Conservation (phyloP, 2,888 invertebrate species). For the Candidula unifasciata region DNA sequence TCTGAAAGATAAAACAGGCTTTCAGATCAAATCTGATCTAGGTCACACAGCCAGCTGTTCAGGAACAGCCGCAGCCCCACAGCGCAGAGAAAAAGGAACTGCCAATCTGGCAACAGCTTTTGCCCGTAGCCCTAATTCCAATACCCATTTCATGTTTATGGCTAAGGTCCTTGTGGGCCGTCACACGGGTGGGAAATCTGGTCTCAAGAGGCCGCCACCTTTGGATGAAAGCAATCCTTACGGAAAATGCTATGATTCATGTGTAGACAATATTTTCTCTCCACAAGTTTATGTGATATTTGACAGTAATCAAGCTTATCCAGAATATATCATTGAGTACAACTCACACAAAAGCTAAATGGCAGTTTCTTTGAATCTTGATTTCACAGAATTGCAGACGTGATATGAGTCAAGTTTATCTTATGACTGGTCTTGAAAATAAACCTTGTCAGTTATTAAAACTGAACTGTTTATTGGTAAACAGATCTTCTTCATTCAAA, state of each 20-base stretch:
- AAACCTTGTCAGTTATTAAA: no score
- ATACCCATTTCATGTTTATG: conserved; percentile 65
- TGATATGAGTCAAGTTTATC: no score
- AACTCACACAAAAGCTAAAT: conserved; percentile 27
- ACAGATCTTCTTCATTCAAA: no score
- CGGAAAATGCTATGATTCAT: conserved; percentile 73
- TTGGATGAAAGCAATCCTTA: conserved; percentile 65
- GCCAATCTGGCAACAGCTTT: conserved; percentile 10
- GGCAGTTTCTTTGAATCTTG: neutral
- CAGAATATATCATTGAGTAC: conserved; percentile 75
- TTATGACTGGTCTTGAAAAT: no score
- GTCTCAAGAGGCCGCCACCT: conserved; percentile 70
- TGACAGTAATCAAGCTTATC: conserved; percentile 75
- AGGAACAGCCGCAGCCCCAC: neutral
- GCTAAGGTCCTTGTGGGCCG: conserved; percentile 73
- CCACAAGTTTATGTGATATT: conserved; percentile 75
- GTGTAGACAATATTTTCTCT: conserved; percentile 71
- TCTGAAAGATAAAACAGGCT: no score
- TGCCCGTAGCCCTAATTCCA: neutral
- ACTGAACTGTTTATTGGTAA: no score
- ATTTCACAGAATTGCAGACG: no score
- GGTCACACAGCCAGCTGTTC: neutral
- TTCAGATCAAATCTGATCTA: no score
- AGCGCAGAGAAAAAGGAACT: neutral
- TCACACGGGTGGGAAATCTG: conserved; percentile 67